Conservation (phyloP, 2,888 invertebrate species). For the Steinernema carpocapsae region DNA sequence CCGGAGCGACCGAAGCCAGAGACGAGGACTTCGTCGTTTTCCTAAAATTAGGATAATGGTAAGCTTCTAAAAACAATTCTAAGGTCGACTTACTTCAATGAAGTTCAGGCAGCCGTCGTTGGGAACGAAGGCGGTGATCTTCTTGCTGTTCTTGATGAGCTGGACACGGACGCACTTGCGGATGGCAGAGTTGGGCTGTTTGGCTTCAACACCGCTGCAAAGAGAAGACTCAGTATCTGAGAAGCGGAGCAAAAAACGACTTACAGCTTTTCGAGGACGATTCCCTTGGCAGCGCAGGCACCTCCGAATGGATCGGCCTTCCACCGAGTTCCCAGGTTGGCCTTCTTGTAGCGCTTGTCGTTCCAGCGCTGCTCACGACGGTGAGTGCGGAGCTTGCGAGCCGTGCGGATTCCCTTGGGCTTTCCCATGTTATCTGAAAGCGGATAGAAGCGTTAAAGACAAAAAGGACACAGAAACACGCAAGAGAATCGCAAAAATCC, state of each 20-base stretch:
- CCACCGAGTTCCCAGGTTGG: slow-evolving; percentile 99
- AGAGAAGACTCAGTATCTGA: slow-evolving; percentile 20
- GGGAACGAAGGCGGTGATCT: slow-evolving; percentile 99
- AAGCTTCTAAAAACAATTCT: neutral
- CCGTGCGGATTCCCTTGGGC: slow-evolving; percentile 97
- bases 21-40: slow-evolving; percentile 99
- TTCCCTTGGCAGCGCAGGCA: slow-evolving; percentile 99
- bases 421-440: slow-evolving; percentile 77
- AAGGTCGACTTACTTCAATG: slow-evolving; percentile 77
- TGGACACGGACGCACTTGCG: slow-evolving; percentile 98
- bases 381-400: slow-evolving; percentile 96
- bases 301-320: slow-evolving; percentile 99
- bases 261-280: slow-evolving; percentile 99
- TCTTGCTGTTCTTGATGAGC: slow-evolving; percentile 98
- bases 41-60: slow-evolving; percentile 72
- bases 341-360: slow-evolving; percentile 99
- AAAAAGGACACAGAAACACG: neutral
- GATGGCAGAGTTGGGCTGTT: slow-evolving; percentile 99
- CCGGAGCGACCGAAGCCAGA: slow-evolving; percentile 99
- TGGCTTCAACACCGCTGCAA: slow-evolving; percentile 96
- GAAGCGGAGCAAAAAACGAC: slow-evolving; percentile 70
- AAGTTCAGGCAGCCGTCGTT: slow-evolving; percentile 99
- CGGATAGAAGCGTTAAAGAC: neutral
- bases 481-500: slow-evolving; percentile 6
- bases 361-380: slow-evolving; percentile 98